These are phyloP conservation scores for Siniperca scherzeri DNA, from an alignment of 2,797 vertebrate genomes.

Conservation along the genomic window DNA sequence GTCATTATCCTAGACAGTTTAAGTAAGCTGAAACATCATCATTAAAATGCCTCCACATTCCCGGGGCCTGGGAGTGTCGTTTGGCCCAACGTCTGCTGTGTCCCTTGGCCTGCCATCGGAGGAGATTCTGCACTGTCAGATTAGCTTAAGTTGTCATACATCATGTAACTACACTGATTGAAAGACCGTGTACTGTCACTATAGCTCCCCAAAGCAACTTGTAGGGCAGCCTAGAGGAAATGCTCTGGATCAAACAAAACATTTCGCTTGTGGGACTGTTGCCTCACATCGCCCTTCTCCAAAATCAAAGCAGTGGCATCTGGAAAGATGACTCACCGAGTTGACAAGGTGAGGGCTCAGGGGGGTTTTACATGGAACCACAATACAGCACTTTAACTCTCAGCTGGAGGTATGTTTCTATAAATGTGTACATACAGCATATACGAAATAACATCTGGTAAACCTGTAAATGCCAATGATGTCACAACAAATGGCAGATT, in stretches of 20 bases:
- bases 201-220: conserved; percentile 47
- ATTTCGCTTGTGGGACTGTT: conserved; percentile 60
- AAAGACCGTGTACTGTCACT: conserved; percentile 56
- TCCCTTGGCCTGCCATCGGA: conserved; percentile 20
- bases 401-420: conserved; percentile 57
- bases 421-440: conserved; percentile 60
- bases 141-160: conserved; percentile 62
- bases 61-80: conserved; percentile 35
- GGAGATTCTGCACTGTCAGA: conserved; percentile 59
- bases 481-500: conserved; percentile 63
- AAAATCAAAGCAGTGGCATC: conserved; percentile 72
- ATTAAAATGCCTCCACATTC: conserved; percentile 42
- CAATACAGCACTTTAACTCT: conserved; percentile 50
- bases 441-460: conserved; percentile 49
- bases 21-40: conserved; percentile 44
- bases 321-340: conserved; percentile 68
- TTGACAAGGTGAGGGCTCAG: conserved; percentile 65
- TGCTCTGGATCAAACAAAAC: conserved; percentile 63
- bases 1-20: conserved; percentile 45
- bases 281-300: conserved; percentile 57
- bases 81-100: conserved; percentile 18
- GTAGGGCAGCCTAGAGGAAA: conserved; percentile 60
- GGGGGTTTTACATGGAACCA: conserved; percentile 39
- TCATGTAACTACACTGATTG: conserved; percentile 60
- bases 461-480: conserved; percentile 58